Percentiles rank a stretch among this genome's conserved stretches.
Conservation (phyloP, 1,140 invertebrate genomes). For the Hylaeus anthracinus region DNA sequence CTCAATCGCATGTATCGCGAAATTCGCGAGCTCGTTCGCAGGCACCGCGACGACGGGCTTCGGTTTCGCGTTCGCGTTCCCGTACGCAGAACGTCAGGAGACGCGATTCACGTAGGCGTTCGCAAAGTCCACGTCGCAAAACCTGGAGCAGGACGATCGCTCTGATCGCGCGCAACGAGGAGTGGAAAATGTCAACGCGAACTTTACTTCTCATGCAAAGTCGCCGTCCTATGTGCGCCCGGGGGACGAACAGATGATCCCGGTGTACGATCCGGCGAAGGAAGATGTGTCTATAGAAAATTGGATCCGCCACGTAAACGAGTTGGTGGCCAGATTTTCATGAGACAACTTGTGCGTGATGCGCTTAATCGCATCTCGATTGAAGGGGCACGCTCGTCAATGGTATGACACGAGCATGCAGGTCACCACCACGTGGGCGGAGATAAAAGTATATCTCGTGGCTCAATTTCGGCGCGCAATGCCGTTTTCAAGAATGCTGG, state of each 20-base stretch:
- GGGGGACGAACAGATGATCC: neutral
- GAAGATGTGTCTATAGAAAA: neutral
- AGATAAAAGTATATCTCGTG: neutral
- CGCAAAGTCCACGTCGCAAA: too few relatives aligned
- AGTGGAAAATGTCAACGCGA: too few relatives aligned
- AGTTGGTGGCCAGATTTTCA: neutral
- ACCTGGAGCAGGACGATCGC: too few relatives aligned
- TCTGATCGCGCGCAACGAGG: too few relatives aligned
- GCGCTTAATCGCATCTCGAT: neutral
- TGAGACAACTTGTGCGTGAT: constrained; percentile 8
- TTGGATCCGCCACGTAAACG: neutral
- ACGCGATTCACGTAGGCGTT: too few relatives aligned
- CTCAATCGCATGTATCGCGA: too few relatives aligned
- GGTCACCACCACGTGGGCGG: neutral
- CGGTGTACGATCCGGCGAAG: neutral
- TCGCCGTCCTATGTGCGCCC: neutral
- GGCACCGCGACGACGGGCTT: too few relatives aligned
- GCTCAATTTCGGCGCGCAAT: constrained; percentile 8
- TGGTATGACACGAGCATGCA: constrained; percentile 1
- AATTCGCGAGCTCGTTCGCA: too few relatives aligned
- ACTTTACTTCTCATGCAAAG: too few relatives aligned
- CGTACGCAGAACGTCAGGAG: too few relatives aligned
- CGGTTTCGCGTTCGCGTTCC: too few relatives aligned
- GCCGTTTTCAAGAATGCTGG: neutral
- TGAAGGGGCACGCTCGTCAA: neutral